phyloP scores from a whole-genome alignment of 2,797 vertebrate genomes.

The Gypaetus barbatus region DNA sequence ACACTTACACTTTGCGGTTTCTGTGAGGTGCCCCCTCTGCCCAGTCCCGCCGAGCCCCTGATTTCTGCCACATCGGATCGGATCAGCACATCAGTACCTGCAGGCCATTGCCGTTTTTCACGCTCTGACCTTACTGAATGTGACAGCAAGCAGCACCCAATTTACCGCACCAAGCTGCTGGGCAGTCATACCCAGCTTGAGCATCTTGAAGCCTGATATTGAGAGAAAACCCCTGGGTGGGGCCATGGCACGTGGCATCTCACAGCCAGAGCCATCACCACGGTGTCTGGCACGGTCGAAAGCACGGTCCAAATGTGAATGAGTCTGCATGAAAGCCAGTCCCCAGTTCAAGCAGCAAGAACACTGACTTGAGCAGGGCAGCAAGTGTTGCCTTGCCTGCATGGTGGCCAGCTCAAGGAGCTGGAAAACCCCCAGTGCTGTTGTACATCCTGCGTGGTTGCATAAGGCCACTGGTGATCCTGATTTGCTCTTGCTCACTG shows the following conservation, averaged over 20 bases:
- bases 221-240: background rate
- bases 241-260: background rate
- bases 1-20: background rate
- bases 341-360: background rate
- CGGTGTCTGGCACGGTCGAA: background rate
- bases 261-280: background rate
- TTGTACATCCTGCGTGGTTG: fast-evolving
- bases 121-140: background rate
- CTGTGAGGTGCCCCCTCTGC: background rate
- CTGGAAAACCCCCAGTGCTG: background rate
- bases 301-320: background rate
- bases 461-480: background rate
- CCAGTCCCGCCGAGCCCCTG: background rate
- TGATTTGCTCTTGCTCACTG: background rate
- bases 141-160: background rate
- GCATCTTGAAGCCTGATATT: background rate
- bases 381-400: background rate
- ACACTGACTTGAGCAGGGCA: background rate
- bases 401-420: background rate
- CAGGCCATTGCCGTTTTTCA: background rate
- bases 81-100: background rate
- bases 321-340: background rate
- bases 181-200: background rate
- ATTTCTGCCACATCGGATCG: background rate
- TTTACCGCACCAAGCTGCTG: background rate